phyloP scores from a whole-genome alignment of 2,797 vertebrate species.

The Acanthurus leucopareius region DNA sequence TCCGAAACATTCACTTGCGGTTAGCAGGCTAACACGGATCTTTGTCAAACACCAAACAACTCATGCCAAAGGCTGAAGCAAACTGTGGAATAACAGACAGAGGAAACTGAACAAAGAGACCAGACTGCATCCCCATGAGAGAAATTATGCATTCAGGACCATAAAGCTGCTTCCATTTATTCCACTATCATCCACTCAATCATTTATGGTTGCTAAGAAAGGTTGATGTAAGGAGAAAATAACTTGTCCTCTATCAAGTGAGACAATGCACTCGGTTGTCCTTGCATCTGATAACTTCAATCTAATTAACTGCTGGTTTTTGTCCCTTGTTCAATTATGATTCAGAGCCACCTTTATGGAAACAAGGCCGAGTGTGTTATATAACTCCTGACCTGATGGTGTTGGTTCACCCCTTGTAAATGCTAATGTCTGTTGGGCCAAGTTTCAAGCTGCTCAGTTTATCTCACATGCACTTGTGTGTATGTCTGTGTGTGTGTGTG shows the following conservation, averaged over 20 bases:
- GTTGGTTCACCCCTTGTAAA: constrained; percentile 46
- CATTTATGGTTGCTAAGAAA: constrained; percentile 65
- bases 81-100: constrained; percentile 50
- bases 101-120: constrained; percentile 43
- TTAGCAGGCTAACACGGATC: constrained; percentile 15
- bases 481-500: neutral
- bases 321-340: constrained; percentile 67
- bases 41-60: constrained; percentile 30
- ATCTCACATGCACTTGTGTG: constrained; percentile 31
- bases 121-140: constrained; percentile 44
- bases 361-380: constrained; percentile 44
- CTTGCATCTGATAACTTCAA: constrained; percentile 67
- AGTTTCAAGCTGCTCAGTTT: constrained; percentile 57
- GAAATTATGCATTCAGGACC: constrained; percentile 68
- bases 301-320: constrained; percentile 74
- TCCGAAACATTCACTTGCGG: constrained; percentile 16
- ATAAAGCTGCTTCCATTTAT: constrained; percentile 70
- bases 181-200: constrained; percentile 65
- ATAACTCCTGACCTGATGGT: constrained; percentile 60
- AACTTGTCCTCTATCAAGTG: constrained; percentile 61
- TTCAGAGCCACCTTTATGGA: constrained; percentile 65
- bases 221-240: constrained; percentile 61
- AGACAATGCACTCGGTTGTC: constrained; percentile 63
- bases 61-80: constrained; percentile 33
- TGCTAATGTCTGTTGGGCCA: constrained; percentile 49